Percentiles rank a stretch among this genome's conserved stretches.
These are phyloP conservation scores for Athetis lepigone DNA, from an alignment of 2,888 invertebrate species.

Conservation along the genomic window DNA sequence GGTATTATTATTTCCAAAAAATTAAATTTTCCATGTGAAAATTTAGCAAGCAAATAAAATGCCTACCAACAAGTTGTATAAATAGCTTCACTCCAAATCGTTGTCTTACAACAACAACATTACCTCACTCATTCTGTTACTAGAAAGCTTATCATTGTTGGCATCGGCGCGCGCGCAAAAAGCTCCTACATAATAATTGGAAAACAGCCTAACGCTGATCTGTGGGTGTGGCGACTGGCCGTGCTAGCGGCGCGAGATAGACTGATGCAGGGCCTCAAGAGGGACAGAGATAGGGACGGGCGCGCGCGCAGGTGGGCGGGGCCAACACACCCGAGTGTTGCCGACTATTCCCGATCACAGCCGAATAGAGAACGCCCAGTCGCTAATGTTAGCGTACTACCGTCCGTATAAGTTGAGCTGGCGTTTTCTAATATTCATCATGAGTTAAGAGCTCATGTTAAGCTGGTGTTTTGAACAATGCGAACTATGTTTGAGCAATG, in stretches of 20 bases:
- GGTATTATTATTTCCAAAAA: no score
- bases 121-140: constrained; percentile 72
- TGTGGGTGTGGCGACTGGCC: constrained; percentile 81
- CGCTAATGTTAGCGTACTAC: constrained; percentile 70
- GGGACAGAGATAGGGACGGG: constrained; percentile 72
- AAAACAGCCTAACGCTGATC: constrained; percentile 82
- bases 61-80: constrained; percentile 33
- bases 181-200: constrained; percentile 88
- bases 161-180: constrained; percentile 83
- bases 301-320: constrained; percentile 81
- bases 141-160: constrained; percentile 85
- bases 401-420: constrained; percentile 75
- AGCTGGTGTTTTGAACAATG: constrained; percentile 73
- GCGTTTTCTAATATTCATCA: constrained; percentile 47
- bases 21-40: no score
- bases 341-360: constrained; percentile 80
- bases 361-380: constrained; percentile 86
- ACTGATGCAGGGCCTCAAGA: constrained; percentile 61
- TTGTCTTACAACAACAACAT: constrained; percentile 71
- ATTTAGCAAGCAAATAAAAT: constrained; percentile 8
- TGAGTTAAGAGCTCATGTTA: constrained; percentile 63
- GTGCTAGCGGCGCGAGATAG: constrained; percentile 72
- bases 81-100: constrained; percentile 43
- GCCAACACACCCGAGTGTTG: constrained; percentile 72
- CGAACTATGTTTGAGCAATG: constrained; percentile 74